phyloP scores from a whole-genome alignment of 1,140 invertebrate species.

The Drosophila santomea region DNA sequence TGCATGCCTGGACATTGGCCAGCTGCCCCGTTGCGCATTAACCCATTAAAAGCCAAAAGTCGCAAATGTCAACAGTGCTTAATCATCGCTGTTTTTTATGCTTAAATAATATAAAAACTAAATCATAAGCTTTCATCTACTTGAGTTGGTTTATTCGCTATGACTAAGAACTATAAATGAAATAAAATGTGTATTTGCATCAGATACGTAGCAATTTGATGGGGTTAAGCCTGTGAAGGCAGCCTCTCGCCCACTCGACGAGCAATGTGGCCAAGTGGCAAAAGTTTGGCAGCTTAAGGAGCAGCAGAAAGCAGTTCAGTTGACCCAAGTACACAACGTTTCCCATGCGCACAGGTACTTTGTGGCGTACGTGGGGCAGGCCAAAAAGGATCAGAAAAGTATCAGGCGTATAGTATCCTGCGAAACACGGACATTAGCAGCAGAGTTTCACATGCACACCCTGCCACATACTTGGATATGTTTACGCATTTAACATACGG shows the following conservation, averaged over 20 bases:
- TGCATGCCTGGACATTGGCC: slow-evolving; percentile 70
- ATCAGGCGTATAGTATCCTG: not conserved
- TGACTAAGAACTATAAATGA: too few relatives aligned
- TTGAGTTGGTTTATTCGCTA: too few relatives aligned
- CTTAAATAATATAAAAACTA: not conserved
- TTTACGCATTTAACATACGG: not conserved
- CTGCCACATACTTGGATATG: slow-evolving; percentile 10
- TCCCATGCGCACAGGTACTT: slow-evolving; percentile 17
- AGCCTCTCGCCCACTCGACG: slow-evolving; percentile 3
- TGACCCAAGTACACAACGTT: slow-evolving; percentile 23
- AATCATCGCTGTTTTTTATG: not conserved
- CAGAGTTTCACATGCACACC: not conserved
- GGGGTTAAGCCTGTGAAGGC: slow-evolving; percentile 1
- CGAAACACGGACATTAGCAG: slow-evolving; percentile 2
- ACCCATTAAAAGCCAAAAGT: not conserved
- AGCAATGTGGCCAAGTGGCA: slow-evolving; percentile 46
- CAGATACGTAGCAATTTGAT: not conserved
- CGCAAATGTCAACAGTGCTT: not conserved
- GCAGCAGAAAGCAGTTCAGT: slow-evolving; percentile 22
- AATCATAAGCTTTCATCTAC: too few relatives aligned
- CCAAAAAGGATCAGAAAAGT: slow-evolving; percentile 5
- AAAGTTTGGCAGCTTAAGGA: slow-evolving; percentile 57
- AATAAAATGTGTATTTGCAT: too few relatives aligned
- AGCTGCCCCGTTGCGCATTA: slow-evolving; percentile 27
- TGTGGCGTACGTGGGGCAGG: slow-evolving; percentile 20